Evolutionary conservation across 1,140 invertebrate genomes (phyloP).

Genomic region (Drosophila virilis): DNA sequence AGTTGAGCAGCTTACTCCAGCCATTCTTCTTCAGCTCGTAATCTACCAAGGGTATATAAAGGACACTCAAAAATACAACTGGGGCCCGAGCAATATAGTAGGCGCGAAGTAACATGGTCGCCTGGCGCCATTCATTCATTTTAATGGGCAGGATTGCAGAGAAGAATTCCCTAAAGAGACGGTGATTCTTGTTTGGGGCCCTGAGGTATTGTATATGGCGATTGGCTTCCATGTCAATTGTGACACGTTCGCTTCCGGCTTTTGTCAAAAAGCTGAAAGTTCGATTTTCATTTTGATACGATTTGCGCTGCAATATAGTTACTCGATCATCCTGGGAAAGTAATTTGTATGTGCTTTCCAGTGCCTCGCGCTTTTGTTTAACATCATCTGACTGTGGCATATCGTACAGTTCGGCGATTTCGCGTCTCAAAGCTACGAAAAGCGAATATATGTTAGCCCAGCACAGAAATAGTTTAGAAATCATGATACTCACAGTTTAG

Average conservation of each 20-base stretch:
- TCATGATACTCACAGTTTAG: background rate
- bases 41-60: background rate
- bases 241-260: no score
- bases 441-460: no score
- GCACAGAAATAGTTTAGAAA: background rate
- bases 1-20: background rate
- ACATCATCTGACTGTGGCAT: no score
- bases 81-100: background rate
- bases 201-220: no score
- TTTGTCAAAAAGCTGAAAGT: background rate
- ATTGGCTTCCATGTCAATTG: no score
- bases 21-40: background rate
- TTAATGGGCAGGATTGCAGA: background rate
- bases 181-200: no score
- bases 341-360: no score
- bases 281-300: background rate
- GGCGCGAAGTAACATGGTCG: background rate
- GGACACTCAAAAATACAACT: background rate
- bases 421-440: no score
- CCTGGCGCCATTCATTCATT: background rate
- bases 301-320: no score
- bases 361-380: no score
- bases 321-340: no score
- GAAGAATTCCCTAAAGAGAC: background rate
- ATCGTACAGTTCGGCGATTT: no score